Percentiles rank a stretch among this genome's conserved stretches.
phyloP scores from a whole-genome alignment of 2,797 vertebrate species.

The Austrolebias charrua region DNA sequence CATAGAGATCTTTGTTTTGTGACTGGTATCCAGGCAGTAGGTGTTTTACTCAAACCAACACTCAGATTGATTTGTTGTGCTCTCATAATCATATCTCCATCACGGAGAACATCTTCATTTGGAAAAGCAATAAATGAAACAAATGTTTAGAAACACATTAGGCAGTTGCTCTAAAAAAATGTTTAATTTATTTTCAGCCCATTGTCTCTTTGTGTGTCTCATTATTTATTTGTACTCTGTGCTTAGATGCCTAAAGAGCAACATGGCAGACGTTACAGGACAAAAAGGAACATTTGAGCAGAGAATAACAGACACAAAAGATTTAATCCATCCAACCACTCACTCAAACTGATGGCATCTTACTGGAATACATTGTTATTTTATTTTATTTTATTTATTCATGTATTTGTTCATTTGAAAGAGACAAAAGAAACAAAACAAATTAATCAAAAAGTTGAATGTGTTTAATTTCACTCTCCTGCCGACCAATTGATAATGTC shows the following conservation, averaged over 20 bases:
- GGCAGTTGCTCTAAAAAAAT: conserved; percentile 11
- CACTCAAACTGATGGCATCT: background rate
- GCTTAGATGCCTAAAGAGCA: conserved; percentile 29
- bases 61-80: conserved; percentile 17
- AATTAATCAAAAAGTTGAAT: no score
- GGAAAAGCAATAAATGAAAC: conserved; percentile 8
- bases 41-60: conserved; percentile 16
- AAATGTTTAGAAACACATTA: conserved; percentile 14
- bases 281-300: conserved; percentile 41
- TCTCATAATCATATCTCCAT: conserved; percentile 18
- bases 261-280: conserved; percentile 23
- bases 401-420: no score
- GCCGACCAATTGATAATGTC: conserved; percentile 26
- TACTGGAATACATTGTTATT: conserved; percentile 25
- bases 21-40: background rate
- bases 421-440: no score
- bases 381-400: no score
- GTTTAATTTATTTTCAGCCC: conserved; percentile 7
- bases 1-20: background rate
- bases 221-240: conserved; percentile 23
- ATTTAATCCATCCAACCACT: background rate
- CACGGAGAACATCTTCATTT: conserved; percentile 11
- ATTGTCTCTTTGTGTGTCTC: conserved; percentile 9
- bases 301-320: background rate
- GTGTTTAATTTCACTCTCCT: conserved; percentile 11